Evolutionary conservation across 2,888 invertebrate genomes (phyloP), one percentile per base, ranked within the genome.

Genomic region (Acanthoscelides obtectus): DNA sequence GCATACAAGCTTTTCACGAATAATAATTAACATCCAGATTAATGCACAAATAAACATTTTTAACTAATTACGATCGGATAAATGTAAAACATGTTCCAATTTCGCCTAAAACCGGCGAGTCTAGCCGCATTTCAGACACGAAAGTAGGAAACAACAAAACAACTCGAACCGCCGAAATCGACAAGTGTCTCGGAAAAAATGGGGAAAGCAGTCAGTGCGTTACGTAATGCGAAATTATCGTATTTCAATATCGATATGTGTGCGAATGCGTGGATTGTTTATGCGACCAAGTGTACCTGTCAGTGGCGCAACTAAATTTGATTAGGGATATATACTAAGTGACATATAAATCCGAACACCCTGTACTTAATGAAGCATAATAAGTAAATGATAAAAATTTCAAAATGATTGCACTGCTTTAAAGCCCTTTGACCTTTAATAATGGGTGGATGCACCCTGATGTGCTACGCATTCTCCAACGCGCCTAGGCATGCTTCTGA

Each of bases 71-170:
- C 17, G 1, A 45, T 45, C 17, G 1, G 17, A 45, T 45, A 45
- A 21, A 66, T 66, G 66, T 66, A 66, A 66, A 66, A 4, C 66
- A 66, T 22, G 66, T 66, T 22, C 66, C 66, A 66, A 22, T 66
- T 66, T 66, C 17, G 45, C 45, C 21, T 66, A 20, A 66, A 20
- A 6, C 45, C 45, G 17, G 17, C 12, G 17, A n/a, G n/a, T n/a
- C 20, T 20, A 20, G 22, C 22, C 22, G 66, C 66, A 66, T 66
- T 66, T 67, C 70, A 27, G 65, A 22, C 17, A 64, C 22, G 72
- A 72, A 74, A 75, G 72, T 69, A 75, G 75, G 75, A 75, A 75
- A 75, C 72, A 67, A 72, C 71, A 64, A 22, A 69, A 71, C 45
- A 71, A 63, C 67, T 64, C 21, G 63, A 21, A 69, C 70, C 19